Base-by-base conservation (phyloP, 2,888 invertebrate genomes). In the Galeopsomyia nigrocyanea region DNA sequence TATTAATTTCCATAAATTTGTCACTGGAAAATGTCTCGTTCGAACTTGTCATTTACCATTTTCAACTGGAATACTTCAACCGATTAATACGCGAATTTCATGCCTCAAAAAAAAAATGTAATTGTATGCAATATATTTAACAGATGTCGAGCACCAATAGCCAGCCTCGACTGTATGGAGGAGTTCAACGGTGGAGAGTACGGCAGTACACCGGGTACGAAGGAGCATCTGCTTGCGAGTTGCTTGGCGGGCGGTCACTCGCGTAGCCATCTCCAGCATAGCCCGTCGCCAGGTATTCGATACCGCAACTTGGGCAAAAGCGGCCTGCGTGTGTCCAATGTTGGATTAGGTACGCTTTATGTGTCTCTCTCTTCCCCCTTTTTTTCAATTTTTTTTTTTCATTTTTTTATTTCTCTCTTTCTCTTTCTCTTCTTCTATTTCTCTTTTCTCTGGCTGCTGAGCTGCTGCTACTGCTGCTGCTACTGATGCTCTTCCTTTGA, bases 241-340 rank as follows among this genome's bases (percentile, higher is more conserved):
- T 86, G 86, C 80, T 82, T 86, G 77, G 81, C 83, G 87, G 89
- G 39, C 39, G 39, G 39, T 13, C 39, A 39, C 21, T n/a, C 49
- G 31, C 64, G 53, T 47, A 53, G 60, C 55, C 60, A 68, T 17
- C 17, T 88, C 88, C 89, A 77, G 87, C 91, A 91, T 81, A 89
- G 90, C 75, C 90, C 90, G 64, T 90, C 95, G 79, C 95, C 95
- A 63, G 95, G 95, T 58, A 89, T 96, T 80, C 92, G 95, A 66
- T 95, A 95, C 89, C 93, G 96, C 86, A 97, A 97, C 88, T 90
- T 98, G 79, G 98, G 98, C 80, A 98, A 98, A 88, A 97, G 96
- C 83, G 98, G 98, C 65, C 91, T 98, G 76, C 90, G 97, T 78
- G 96, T 98, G 75, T 97, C 97, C 80, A 97, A 96, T 88, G 94